Percentiles rank a stretch among this genome's conserved stretches.
These are phyloP conservation scores for Mastomys natalensis DNA, from an alignment of 2,113 vertebrate genomes.

Conservation along the genomic window DNA sequence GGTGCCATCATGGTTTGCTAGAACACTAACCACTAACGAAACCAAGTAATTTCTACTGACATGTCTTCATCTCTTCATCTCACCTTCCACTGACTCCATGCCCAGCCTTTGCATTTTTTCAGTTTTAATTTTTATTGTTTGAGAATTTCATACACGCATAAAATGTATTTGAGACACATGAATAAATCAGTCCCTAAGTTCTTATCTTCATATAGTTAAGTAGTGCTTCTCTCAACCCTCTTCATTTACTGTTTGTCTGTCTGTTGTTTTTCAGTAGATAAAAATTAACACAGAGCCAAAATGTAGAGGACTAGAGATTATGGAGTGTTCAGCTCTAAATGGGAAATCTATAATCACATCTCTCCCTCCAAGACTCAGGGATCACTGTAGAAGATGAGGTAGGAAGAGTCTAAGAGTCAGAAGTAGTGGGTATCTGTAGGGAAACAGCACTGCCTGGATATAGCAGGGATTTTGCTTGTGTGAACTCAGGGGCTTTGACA, in stretches of 20 bases:
- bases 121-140: not conserved
- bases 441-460: not conserved
- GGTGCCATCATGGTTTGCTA: not conserved
- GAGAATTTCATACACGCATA: not conserved
- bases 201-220: not conserved
- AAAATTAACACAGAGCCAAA: not conserved
- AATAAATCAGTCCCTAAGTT: not conserved
- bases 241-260: not conserved
- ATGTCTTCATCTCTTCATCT: not conserved
- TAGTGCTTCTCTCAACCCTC: not conserved
- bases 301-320: not conserved
- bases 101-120: not conserved
- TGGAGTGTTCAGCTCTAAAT: not conserved
- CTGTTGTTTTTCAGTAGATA: not conserved
- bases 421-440: not conserved
- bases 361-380: not conserved
- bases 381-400: not conserved
- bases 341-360: not conserved
- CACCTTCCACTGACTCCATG: not conserved
- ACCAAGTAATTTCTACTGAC: not conserved
- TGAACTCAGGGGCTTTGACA: not conserved
- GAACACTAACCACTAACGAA: not conserved
- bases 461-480: not conserved
- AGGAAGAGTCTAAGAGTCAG: not conserved
- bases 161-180: not conserved